Conservation (phyloP, 2,888 invertebrate species). For the Crematogaster levior region DNA sequence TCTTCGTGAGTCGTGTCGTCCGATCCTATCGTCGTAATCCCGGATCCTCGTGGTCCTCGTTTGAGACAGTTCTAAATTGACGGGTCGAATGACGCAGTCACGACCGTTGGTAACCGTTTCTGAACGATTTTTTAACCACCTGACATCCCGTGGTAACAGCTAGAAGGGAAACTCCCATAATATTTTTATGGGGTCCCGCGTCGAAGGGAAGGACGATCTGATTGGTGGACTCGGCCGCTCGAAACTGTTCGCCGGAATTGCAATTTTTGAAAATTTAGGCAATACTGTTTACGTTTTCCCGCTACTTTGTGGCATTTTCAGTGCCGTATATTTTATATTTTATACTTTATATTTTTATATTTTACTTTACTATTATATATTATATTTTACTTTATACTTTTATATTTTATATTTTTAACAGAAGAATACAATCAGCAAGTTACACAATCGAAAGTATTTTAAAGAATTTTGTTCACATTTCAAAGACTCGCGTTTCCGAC, state of each 20-base stretch:
- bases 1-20: conserved; percentile 53
- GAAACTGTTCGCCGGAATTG: background rate
- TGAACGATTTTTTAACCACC: background rate
- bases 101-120: conserved; percentile 35
- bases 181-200: conserved; percentile 22
- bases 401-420: too few relatives aligned
- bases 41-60: background rate
- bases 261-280: conserved; percentile 5
- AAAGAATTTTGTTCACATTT: background rate
- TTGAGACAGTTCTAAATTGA: background rate
- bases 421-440: too few relatives aligned
- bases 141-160: background rate
- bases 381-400: too few relatives aligned
- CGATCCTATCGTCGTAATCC: background rate
- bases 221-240: conserved; percentile 5
- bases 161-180: conserved; percentile 35
- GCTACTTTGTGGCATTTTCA: too few relatives aligned
- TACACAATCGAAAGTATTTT: too few relatives aligned
- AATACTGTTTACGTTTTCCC: too few relatives aligned
- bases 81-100: background rate
- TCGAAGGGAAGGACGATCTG: background rate
- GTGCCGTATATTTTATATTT: too few relatives aligned
- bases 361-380: too few relatives aligned
- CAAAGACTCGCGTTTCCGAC: background rate
- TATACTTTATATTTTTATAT: too few relatives aligned